Percentiles rank a stretch among this genome's conserved stretches.
Evolutionary conservation across 2,888 invertebrate species (phyloP).

Genomic region (Bellardia bayeri): DNA sequence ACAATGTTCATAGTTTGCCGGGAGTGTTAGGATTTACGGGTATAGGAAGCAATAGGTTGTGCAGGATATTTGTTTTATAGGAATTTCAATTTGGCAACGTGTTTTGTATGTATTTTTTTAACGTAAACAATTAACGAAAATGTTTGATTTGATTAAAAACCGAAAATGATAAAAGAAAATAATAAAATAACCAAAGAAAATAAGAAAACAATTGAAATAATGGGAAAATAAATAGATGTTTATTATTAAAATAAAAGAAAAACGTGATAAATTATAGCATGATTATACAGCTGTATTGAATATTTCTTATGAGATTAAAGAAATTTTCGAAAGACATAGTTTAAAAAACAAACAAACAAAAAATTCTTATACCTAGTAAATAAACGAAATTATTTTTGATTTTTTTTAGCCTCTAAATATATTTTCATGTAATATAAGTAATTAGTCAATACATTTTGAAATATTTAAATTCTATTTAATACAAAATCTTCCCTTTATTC

Average conservation of each 20-base stretch:
- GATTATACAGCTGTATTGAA: conserved; percentile 45
- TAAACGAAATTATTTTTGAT: no score
- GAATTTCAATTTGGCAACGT: conserved; percentile 59
- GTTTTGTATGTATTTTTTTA: conserved; percentile 58
- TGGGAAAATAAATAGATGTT: conserved; percentile 56
- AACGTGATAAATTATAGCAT: conserved; percentile 45
- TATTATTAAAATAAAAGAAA: conserved; percentile 35
- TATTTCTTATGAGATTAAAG: conserved; percentile 19
- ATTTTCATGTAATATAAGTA: no score
- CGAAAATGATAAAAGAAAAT: conserved; percentile 75
- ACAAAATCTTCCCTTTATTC: no score
- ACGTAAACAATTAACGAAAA: conserved; percentile 71
- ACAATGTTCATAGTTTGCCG: conserved; percentile 42
- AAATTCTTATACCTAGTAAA: background rate
- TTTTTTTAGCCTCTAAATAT: no score
- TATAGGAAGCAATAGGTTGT: conserved; percentile 32
- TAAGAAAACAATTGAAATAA: conserved; percentile 71
- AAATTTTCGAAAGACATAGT: background rate
- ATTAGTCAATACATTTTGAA: no score
- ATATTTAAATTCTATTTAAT: no score
- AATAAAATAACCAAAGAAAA: conserved; percentile 75
- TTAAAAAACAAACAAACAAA: background rate
- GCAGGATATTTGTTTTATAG: conserved; percentile 68
- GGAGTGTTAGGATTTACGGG: conserved; percentile 29
- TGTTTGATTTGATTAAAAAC: conserved; percentile 65